Conservation (phyloP, 2,888 invertebrate species). For the Pachymerium ferrugineum region DNA sequence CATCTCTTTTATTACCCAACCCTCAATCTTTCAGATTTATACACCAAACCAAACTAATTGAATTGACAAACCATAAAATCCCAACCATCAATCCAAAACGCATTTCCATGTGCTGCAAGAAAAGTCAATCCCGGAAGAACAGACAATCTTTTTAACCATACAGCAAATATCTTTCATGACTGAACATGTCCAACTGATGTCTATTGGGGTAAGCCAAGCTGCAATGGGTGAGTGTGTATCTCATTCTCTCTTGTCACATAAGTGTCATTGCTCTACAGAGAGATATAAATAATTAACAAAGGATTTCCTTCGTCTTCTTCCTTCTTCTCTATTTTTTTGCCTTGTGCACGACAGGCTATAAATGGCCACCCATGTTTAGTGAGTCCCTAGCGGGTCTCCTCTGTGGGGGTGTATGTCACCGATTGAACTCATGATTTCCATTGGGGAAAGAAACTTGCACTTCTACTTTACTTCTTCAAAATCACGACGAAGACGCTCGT, state of each 20-base stretch:
- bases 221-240: no score
- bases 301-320: neutral
- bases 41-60: no score
- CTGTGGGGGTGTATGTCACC: neutral
- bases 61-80: no score
- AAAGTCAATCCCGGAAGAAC: no score
- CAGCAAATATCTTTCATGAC: no score
- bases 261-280: neutral
- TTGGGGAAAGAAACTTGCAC: neutral
- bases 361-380: conserved; percentile 1
- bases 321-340: neutral
- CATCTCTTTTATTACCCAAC: no score
- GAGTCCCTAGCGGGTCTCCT: neutral
- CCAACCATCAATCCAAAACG: no score
- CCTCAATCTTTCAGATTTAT: no score
- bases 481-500: neutral
- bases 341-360: neutral
- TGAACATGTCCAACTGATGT: no score
- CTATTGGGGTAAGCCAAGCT: no score
- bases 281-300: neutral
- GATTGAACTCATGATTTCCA: conserved; percentile 15
- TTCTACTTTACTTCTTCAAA: neutral
- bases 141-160: no score
- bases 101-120: no score
- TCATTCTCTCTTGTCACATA: neutral